Percentiles rank a stretch among this genome's conserved stretches.
These are phyloP conservation scores for Chironomus riparius DNA, from an alignment of 2,888 invertebrate species.

Conservation along the genomic window DNA sequence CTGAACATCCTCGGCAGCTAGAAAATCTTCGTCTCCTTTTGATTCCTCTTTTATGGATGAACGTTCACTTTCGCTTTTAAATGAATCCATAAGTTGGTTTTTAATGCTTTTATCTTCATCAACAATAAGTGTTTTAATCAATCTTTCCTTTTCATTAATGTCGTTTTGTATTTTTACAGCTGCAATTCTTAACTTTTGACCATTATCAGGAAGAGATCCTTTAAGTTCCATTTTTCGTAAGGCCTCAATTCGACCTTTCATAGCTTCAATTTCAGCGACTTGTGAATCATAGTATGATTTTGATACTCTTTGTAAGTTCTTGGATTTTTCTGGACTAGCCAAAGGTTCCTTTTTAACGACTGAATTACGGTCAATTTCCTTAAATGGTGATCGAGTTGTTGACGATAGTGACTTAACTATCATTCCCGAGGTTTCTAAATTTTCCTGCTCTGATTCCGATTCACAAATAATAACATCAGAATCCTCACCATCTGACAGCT, in stretches of 20 bases:
- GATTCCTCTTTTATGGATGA: neutral
- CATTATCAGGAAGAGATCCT: neutral
- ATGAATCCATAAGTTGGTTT: neutral
- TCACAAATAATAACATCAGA: neutral
- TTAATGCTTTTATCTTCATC: slow-evolving; percentile 1
- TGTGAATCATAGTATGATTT: no score
- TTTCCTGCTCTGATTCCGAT: neutral
- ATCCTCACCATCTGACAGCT: neutral
- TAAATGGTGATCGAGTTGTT: neutral
- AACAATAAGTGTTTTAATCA: neutral
- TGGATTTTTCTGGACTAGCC: no score
- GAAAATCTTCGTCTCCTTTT: neutral
- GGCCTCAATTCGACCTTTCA: no score
- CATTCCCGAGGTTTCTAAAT: neutral
- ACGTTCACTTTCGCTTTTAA: neutral
- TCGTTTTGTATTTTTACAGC: neutral
- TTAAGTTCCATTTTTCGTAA: neutral
- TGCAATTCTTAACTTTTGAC: neutral
- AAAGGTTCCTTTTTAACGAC: neutral
- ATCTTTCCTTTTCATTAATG: neutral
- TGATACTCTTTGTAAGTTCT: no score
- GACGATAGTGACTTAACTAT: neutral
- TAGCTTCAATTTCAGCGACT: no score
- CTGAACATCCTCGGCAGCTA: slow-evolving; percentile 30
- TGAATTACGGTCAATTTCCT: neutral